Evolutionary conservation across 2,888 invertebrate genomes (phyloP).

Genomic region (Ganaspis brasiliensis): DNA sequence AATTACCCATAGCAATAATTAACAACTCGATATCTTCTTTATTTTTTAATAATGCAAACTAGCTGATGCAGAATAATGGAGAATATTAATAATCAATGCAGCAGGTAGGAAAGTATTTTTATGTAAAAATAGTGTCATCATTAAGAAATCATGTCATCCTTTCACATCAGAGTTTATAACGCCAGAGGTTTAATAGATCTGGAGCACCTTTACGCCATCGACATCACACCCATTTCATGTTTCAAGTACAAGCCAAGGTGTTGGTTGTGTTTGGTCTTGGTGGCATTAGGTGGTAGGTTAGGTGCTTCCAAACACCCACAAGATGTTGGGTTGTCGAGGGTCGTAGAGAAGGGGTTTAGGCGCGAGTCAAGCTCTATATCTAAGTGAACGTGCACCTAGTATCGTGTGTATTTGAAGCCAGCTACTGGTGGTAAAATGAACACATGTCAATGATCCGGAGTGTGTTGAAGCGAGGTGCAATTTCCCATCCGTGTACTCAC

Average conservation of each 20-base stretch:
- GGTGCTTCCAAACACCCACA: conserved; percentile 54
- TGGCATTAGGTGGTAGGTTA: conserved; percentile 59
- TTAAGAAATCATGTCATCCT: background rate
- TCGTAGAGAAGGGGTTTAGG: conserved; percentile 43
- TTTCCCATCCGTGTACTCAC: conserved; percentile 67
- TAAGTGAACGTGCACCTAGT: conserved; percentile 24
- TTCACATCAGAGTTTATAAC: background rate
- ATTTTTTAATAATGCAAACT: no score
- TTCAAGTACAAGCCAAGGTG: conserved; percentile 58
- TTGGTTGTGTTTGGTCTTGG: conserved; percentile 56
- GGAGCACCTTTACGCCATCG: background rate
- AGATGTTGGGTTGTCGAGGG: conserved; percentile 17
- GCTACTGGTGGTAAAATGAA: conserved; percentile 34
- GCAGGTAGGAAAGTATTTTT: no score
- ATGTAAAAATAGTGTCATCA: background rate
- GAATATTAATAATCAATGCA: no score
- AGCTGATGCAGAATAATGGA: no score
- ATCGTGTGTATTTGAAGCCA: conserved; percentile 11
- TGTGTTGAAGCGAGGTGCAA: conserved; percentile 64
- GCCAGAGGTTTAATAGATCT: background rate
- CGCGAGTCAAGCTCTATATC: conserved; percentile 54
- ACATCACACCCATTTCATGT: conserved; percentile 29
- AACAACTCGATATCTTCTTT: no score
- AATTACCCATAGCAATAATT: no score
- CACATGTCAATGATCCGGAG: conserved; percentile 46